Evolutionary conservation across 2,113 vertebrate genomes (phyloP).

Genomic region (Apodemus sylvaticus): DNA sequence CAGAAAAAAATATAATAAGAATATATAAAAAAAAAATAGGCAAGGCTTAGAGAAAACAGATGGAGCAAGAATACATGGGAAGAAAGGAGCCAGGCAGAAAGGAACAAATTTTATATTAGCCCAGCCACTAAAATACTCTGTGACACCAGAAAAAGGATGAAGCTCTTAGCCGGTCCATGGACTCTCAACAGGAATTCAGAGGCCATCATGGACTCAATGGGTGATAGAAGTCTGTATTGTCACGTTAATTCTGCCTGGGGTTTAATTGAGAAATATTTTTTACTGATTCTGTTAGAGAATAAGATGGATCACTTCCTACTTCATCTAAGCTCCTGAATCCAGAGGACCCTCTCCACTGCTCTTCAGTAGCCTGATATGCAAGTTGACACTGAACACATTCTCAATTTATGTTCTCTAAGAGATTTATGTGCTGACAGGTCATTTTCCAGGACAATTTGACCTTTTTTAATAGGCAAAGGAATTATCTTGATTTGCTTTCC

Average conservation of each 20-base stretch:
- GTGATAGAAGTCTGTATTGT: not conserved
- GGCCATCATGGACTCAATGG: not conserved
- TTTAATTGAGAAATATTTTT: not conserved
- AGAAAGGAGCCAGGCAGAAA: too few species aligned
- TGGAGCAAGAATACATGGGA: not conserved
- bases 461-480: not conserved
- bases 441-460: not conserved
- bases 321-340: not conserved
- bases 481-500: slow-evolving; percentile 20
- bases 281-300: not conserved
- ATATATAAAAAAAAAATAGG: not conserved
- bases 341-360: not conserved
- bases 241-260: not conserved
- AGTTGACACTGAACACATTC: not conserved
- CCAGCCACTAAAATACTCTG: not conserved
- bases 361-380: not conserved
- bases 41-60: not conserved
- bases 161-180: not conserved
- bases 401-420: slow-evolving; percentile 7
- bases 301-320: not conserved
- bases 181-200: not conserved
- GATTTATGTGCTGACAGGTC: not conserved
- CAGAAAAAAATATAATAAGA: not conserved
- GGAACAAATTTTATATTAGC: not conserved
- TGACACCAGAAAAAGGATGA: not conserved